Base-by-base conservation (phyloP, 2,797 vertebrate species). In the Sebastes baramenuke region DNA sequence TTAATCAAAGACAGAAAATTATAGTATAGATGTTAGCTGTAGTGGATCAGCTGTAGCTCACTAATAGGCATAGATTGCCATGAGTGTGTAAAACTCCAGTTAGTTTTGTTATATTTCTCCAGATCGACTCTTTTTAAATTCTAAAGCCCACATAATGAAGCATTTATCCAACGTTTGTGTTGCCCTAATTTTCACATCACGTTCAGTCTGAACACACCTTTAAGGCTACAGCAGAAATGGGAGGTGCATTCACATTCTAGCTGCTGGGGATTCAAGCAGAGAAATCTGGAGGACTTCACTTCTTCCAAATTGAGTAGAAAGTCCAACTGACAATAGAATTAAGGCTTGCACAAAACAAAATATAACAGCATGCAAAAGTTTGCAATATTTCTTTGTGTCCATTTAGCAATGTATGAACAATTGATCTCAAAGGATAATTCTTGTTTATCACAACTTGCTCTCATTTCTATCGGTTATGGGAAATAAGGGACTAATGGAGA, bases 261-360 rank as follows among this genome's bases (percentile, higher is more conserved):
- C 85, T 86, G 88, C 80, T 65, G 72, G 79, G 74, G 83, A 85
- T 76, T 75, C 58, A 75, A 77, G 76, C 52, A 65, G 86, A 86
- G 64, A 79, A 29, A 60, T 42, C 20, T 11, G 25, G 59, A 67
- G 56, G 58, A 58, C 69, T 85, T 95, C 90, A 96, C 92, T 97
- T 99, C 96, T 99, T 99, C 99, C 98, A 99, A 81, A 99, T 94
- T 24, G 97, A 97, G 95, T 99, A 99, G 96, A 99, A 99, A 66
- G 99, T 97, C 98, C 98, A 99, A 88, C 99, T 99, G 96, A 82
- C 81, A 73, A 32, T 1, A 0, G 5, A 77, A 87, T 98, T 95
- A 97, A 99, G 97, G 96, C 93, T 3, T 3, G 2, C 2, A 79
- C 18, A 25, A 6, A 14, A 46, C 42, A 46, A 46, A 80, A 22